A percentile compares a stretch with the other conserved stretches of the same genome.
Conservation (phyloP, 2,888 invertebrate species). For the Xestia sexstrigata region DNA sequence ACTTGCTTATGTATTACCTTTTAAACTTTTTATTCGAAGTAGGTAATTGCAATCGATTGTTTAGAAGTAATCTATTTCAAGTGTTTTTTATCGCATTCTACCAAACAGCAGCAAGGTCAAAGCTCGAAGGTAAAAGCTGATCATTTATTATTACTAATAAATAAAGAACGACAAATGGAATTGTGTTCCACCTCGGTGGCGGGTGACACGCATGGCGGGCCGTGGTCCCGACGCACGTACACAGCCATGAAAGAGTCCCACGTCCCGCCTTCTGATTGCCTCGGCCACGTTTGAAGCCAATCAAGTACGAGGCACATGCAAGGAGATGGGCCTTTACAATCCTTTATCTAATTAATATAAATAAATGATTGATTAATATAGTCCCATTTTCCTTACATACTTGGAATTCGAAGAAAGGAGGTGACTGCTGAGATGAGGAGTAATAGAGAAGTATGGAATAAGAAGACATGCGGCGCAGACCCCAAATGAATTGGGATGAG, state of each 20-base stretch:
- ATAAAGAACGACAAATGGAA: conserved; percentile 3
- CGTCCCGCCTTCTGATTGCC: conserved; percentile 39
- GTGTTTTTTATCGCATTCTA: not conserved
- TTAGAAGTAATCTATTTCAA: not conserved
- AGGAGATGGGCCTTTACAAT: conserved; percentile 19
- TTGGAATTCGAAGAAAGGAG: not conserved
- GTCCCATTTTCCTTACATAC: not conserved
- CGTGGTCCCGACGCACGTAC: conserved; percentile 27
- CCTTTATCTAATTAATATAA: not conserved
- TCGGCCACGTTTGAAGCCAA: conserved; percentile 33
- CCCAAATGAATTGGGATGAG: no score
- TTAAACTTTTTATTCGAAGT: not conserved
- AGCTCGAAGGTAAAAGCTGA: no score
- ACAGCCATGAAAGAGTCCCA: conserved; percentile 20
- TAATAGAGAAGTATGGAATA: no score
- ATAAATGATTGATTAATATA: not conserved
- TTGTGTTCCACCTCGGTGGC: conserved; percentile 16
- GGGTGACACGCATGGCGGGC: conserved; percentile 26
- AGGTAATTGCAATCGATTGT: not conserved
- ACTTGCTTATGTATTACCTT: not conserved
- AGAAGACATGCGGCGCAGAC: no score
- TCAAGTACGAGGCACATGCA: conserved; percentile 18
- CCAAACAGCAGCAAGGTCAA: not conserved
- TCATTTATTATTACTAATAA: conserved; percentile 18
- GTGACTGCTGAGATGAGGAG: no score